Percentiles rank a stretch among this genome's conserved stretches.
These are phyloP conservation scores for Oxygymnocypris stewartii DNA, from an alignment of 2,113 vertebrate genomes.

Conservation along the genomic window DNA sequence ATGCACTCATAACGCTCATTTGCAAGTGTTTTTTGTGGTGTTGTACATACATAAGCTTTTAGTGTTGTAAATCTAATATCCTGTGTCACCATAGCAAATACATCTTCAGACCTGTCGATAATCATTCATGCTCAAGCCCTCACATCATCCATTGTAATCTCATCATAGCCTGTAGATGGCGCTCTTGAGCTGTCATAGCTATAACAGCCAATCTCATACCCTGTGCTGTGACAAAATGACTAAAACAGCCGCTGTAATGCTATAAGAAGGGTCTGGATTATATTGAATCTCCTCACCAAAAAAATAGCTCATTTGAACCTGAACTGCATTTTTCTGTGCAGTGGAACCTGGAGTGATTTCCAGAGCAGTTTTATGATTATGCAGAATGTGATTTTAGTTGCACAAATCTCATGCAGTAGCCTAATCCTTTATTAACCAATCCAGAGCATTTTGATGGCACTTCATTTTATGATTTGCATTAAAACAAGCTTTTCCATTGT, in stretches of 20 bases:
- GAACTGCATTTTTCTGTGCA: neutral
- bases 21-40: neutral
- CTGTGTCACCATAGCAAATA: neutral
- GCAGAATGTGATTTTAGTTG: neutral
- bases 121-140: neutral
- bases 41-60: neutral
- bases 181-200: constrained; percentile 60
- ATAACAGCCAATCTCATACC: constrained; percentile 7
- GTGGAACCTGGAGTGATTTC: neutral
- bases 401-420: neutral
- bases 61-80: neutral
- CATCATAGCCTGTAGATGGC: constrained; percentile 65
- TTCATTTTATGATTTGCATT: neutral
- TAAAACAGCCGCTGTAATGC: constrained; percentile 45
- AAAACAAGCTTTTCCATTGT: too few relatives aligned
- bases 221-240: constrained; percentile 16
- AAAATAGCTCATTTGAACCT: constrained; percentile 38
- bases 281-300: constrained; percentile 41
- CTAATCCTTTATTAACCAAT: constrained; percentile 3
- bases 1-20: neutral
- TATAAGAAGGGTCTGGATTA: constrained; percentile 49
- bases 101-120: neutral
- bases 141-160: neutral
- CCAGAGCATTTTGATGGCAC: neutral
- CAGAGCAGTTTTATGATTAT: neutral